Evolutionary conservation across 2,888 invertebrate genomes (phyloP), one percentile per base, ranked within the genome.

Genomic region (Melanostoma mellinum): DNA sequence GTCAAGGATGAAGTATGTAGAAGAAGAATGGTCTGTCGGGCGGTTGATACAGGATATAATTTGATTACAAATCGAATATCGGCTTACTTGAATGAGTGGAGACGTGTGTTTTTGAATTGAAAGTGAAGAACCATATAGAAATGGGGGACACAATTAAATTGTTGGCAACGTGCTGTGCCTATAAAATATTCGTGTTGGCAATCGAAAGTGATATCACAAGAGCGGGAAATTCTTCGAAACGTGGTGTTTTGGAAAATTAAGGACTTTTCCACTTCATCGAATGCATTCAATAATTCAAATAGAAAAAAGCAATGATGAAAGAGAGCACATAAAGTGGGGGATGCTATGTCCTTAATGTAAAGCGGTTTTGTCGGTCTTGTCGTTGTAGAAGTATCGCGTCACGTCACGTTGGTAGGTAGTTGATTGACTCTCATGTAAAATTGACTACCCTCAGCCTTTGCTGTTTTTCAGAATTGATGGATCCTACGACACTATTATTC

Each of bases 11-110:
- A 42, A 20, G 20, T 20, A 20, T 20, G 20, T 20, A 20, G 20
- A 1, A 42, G 42, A 42, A 42, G 8, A 8, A 46, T 46, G 44
- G 10, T n/a, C 42, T 10, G 6, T 20, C 20, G 20, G 20, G 20
- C 20, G 20, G 20, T 20, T 20, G 60, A 67, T 60, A 67, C 40
- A 10, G 20, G 33, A 60, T 40, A 72, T 73, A 60, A 67, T 73
- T 72, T 67, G 40, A 60, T 73, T 73, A 48, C 78, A 72, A 67
- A 78, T 72, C 67, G 53, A 46, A 67, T 61, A 58, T 40, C 10
- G 40, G 32, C 46, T 63, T 50, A 20, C 9, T n/a, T 32, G 52
- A n/a, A 33, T 60, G 36, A 40, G 58, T 10, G 3, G n/a, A 46
- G 44, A 46, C 44, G 44, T 46, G 44, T 46, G 10, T 46, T 46